Conservation (phyloP, 2,888 invertebrate genomes). For the Elegia similella region DNA sequence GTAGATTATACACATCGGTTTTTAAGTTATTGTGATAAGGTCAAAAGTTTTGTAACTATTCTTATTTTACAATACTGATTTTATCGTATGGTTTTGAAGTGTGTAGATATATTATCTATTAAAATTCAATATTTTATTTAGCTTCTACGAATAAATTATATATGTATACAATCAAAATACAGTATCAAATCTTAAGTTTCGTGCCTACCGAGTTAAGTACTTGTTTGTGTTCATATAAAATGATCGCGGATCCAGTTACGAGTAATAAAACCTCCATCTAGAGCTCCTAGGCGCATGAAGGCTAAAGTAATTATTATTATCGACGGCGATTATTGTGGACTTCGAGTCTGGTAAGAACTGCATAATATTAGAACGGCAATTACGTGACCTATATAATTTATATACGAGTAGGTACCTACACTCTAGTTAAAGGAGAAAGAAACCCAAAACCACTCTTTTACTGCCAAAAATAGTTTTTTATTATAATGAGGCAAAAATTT, state of each 20-base stretch:
- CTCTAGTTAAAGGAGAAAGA: not conserved
- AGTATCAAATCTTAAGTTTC: not conserved
- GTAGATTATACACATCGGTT: no score
- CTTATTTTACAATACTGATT: no score
- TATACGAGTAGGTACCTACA: not conserved
- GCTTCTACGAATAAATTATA: no score
- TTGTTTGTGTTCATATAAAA: not conserved
- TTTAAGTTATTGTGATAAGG: no score
- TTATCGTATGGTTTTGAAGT: no score
- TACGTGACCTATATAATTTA: conserved; percentile 1
- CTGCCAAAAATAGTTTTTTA: not conserved
- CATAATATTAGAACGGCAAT: not conserved
- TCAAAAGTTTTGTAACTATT: no score
- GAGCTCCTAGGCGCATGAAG: not conserved
- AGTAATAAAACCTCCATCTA: not conserved
- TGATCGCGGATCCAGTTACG: conserved; percentile 5
- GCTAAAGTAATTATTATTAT: conserved; percentile 5
- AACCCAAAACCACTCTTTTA: no score
- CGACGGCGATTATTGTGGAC: not conserved
- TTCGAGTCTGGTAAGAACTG: not conserved
- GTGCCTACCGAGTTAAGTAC: not conserved
- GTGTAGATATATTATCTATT: no score
- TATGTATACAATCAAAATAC: no score
- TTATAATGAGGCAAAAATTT: no score
- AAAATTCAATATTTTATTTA: no score